Base-by-base conservation (phyloP, 2,797 vertebrate species). In the Notoglanidium macrostoma region DNA sequence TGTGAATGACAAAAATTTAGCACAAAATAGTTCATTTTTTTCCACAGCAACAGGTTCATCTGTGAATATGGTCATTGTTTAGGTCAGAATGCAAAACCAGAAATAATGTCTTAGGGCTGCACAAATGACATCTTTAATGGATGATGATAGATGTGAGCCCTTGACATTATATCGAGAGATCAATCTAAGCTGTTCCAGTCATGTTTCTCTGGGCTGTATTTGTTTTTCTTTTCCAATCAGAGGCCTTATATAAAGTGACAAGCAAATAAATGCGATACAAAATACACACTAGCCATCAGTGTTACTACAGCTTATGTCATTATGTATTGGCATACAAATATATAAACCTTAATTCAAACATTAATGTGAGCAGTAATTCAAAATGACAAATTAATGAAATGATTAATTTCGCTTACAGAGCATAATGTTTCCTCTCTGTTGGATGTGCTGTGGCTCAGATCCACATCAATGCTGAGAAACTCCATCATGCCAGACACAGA, bases 401-500 rank as follows among this genome's bases (percentile, higher is more conserved):
- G 11, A 23, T 46, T 6, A 2, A 61, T 2, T 35, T 3, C 35
- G 35, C 88, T 89, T 85, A 90, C 90, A 35, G 90, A 90, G 65
- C 67, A 85, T 17, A 67, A 0, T 1, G 40, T 61, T 29, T 88
- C 83, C 78, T 83, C 57, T 63, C 87, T 29, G 55, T 57, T 51
- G 3, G 35, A 44, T 26, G n/a, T 6, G 0, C 51, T 14, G 12
- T 73, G 72, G 40, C 4, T 63, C 76, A 76, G 65, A 32, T 80
- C 90, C 78, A 85, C 87, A 3, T 85, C 90, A 44, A 89, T 88
- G 23, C 51, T 84, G 26, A 89, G 83, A 26, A 88, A 21, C n/a
- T 88, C 65, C 57, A 89, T 32, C 32, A 89, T 79, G 35, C 44
- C 83, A 0, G 86, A 26, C 29, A 76, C 29, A 57, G 51, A 23